Evolutionary conservation across 2,888 invertebrate species (phyloP).

Genomic region (Megastigmus dorsalis): DNA sequence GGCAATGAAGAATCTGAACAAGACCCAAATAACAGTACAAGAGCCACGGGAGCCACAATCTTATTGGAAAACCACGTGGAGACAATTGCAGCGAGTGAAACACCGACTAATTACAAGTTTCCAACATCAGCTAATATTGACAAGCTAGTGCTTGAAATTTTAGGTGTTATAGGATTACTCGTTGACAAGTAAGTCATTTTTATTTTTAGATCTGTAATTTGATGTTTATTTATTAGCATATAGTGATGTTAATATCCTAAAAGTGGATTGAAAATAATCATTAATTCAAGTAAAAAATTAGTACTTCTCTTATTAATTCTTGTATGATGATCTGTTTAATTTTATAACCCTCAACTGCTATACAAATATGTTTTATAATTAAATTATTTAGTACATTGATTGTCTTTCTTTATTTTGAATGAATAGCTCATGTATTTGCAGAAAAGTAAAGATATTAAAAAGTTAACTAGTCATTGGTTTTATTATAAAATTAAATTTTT

Average conservation of each 20-base stretch:
- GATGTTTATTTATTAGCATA: not conserved
- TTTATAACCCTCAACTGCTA: too few species aligned
- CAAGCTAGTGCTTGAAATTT: conserved; percentile 86
- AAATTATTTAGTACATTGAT: too few species aligned
- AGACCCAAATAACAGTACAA: conserved; percentile 68
- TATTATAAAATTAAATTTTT: not conserved
- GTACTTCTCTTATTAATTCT: too few species aligned
- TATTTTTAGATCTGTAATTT: conserved; percentile 6
- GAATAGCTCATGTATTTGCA: too few species aligned
- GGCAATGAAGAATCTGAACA: conserved; percentile 76
- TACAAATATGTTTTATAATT: not conserved
- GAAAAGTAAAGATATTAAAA: too few species aligned
- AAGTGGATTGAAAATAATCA: not conserved
- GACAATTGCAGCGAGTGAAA: conserved; percentile 61
- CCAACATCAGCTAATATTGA: conserved; percentile 78
- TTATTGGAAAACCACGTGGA: conserved; percentile 68
- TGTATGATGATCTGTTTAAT: too few species aligned
- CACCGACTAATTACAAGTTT: conserved; percentile 65
- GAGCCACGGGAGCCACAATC: conserved; percentile 63
- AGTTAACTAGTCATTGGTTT: too few species aligned
- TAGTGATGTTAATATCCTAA: too few species aligned
- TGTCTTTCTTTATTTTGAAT: too few species aligned
- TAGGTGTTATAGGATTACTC: conserved; percentile 86
- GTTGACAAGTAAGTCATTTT: conserved; percentile 84
- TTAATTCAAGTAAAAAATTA: not conserved